Conservation (phyloP, 2,797 vertebrate species). For the Periparus ater region DNA sequence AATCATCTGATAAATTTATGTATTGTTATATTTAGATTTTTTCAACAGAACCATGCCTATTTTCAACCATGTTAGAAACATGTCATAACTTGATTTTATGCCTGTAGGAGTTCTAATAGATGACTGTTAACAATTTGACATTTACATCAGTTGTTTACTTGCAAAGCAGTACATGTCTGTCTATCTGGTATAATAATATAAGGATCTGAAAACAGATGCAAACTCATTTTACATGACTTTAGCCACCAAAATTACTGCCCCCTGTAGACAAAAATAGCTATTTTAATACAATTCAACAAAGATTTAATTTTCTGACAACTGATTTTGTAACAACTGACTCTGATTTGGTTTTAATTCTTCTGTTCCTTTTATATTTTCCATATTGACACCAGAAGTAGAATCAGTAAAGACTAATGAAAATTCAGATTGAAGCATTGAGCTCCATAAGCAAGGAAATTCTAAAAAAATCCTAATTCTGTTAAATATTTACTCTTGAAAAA, state of each 20-base stretch:
- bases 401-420: not conserved
- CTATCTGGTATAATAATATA: not conserved
- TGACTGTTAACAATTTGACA: not conserved
- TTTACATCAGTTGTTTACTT: not conserved
- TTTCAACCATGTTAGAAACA: not conserved
- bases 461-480: not conserved
- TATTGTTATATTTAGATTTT: not conserved
- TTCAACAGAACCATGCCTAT: not conserved
- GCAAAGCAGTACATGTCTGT: not conserved
- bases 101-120: not conserved
- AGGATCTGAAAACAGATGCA: not conserved
- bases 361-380: not conserved
- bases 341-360: not conserved
- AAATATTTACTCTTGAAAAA: not conserved
- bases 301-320: not conserved
- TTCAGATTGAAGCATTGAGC: not conserved
- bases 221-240: not conserved
- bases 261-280: not conserved
- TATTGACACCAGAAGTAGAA: not conserved
- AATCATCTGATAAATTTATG: not conserved
- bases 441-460: not conserved
- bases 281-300: not conserved
- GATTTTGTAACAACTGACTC: not conserved
- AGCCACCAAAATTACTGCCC: not conserved
- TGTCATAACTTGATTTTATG: not conserved